Percentiles rank a stretch among this genome's conserved stretches.
These are phyloP conservation scores for Athrips mouffetella DNA, from an alignment of 2,888 invertebrate genomes.

Conservation along the genomic window DNA sequence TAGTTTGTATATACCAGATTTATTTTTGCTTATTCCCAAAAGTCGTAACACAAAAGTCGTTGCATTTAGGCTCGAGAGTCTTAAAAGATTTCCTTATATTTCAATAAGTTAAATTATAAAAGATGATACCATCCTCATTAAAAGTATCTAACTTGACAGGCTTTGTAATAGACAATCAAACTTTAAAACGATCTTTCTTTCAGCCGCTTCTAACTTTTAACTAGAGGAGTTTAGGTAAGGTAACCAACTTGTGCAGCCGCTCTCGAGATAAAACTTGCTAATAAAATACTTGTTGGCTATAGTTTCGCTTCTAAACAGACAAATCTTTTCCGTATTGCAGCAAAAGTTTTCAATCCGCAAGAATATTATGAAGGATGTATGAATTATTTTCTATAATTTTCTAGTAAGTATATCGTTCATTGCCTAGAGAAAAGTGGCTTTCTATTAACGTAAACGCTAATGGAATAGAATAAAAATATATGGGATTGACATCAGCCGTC, in stretches of 20 bases:
- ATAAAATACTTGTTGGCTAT: conserved; percentile 7
- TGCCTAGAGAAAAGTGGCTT: too few relatives aligned
- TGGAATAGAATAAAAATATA: too few relatives aligned
- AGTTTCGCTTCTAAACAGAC: conserved; percentile 1
- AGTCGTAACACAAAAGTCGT: too few relatives aligned
- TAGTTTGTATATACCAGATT: too few relatives aligned
- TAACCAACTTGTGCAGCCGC: conserved; percentile 27
- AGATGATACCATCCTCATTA: conserved; percentile 25
- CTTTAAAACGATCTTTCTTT: conserved; percentile 49
- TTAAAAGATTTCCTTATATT: neutral
- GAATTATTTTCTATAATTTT: too few relatives aligned
- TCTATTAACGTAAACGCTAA: too few relatives aligned
- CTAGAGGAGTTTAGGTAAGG: conserved; percentile 51
- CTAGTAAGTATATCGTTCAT: too few relatives aligned
- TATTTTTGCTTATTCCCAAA: too few relatives aligned
- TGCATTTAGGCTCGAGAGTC: too few relatives aligned
- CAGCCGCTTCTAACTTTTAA: conserved; percentile 49
- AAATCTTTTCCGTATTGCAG: neutral
- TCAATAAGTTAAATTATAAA: conserved; percentile 15
- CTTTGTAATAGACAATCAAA: conserved; percentile 52
- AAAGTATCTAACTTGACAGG: conserved; percentile 34
- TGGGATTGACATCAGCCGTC: too few relatives aligned
- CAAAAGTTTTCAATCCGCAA: neutral
- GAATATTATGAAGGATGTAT: too few relatives aligned
- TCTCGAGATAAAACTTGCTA: conserved; percentile 15